Base-by-base conservation (phyloP, 2,113 vertebrate species). In the Nothobranchius furzeri region DNA sequence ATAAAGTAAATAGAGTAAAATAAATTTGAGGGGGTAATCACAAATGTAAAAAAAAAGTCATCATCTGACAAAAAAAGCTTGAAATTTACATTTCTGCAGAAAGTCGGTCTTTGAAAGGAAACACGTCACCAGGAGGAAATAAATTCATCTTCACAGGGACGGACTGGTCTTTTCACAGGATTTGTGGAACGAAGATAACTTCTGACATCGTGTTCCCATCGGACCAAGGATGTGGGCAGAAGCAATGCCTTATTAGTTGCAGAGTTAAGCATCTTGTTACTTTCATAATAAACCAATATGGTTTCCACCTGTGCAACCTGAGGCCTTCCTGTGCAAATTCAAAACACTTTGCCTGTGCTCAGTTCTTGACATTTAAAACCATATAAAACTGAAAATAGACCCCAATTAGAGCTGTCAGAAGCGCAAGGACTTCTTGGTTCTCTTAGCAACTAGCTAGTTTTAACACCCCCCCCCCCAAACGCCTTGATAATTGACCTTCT, bases 361-460 rank as follows among this genome's bases (percentile, higher is more conserved):
- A 63, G 65, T 83, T 87, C 83, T 67, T 90, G 88, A 87, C 88
- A 90, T 90, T 90, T 90, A 84, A 88, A 88, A 86, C 59, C 73
- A 68, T 69, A 85, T 54, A 70, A 79, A 77, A 86, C 85, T 84
- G 81, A 89, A 89, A 89, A 83, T 67, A 77, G 82, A 76, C 78
- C 75, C 85, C 84, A 87, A 89, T 91, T 88, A 87, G 75, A 81
- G 69, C 73, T 7, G n/a, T 46, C 8, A 64, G 48, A 78, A 68
- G 68, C 64, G 61, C 1, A 37, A 24, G 60, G 62, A 58, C 79
- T 53, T 80, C 57, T 52, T 20, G 64, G 37, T 78, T 82, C 74
- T 83, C 68, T 76, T 46, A 60, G 80, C 79, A 83, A 85, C 81
- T 36, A 47, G 70, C 60, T 30, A 63, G 70, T 75, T 88, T 74